Conservation (phyloP, 1,140 invertebrate genomes). For the Formica exsecta region DNA sequence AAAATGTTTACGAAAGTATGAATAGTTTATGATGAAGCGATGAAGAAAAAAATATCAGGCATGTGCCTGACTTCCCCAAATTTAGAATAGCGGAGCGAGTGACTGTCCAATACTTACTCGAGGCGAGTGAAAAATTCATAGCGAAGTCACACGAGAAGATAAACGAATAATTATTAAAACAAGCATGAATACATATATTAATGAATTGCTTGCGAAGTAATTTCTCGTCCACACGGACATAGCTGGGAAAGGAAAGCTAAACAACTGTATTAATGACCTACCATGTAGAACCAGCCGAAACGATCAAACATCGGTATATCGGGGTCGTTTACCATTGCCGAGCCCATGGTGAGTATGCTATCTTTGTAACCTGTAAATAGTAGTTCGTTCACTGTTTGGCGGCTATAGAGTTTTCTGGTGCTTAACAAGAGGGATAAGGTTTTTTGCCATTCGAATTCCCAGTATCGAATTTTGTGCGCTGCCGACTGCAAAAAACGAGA, state of each 20-base stretch:
- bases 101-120: not conserved
- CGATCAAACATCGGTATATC: conserved; percentile 89
- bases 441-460: conserved; percentile 87
- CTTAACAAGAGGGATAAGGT: conserved; percentile 87
- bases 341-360: conserved; percentile 89
- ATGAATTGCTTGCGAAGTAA: not conserved
- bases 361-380: conserved; percentile 93
- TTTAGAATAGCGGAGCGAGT: not conserved
- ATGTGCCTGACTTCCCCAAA: not conserved
- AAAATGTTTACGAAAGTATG: not conserved
- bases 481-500: conserved; percentile 88
- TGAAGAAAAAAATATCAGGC: not conserved
- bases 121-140: not conserved
- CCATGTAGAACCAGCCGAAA: conserved; percentile 94
- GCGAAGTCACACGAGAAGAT: too few relatives aligned
- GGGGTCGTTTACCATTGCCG: conserved; percentile 85
- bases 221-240: not conserved
- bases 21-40: not conserved
- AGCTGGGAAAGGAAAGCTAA: not conserved
- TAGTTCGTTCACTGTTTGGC: conserved; percentile 90
- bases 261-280: conserved; percentile 81
- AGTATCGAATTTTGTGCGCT: conserved; percentile 88
- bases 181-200: not conserved
- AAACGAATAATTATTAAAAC: not conserved
- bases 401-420: conserved; percentile 81